Conservation (phyloP, 37 sponge, comb jelly and placozoan genomes). For the Hormiphora californensis region DNA sequence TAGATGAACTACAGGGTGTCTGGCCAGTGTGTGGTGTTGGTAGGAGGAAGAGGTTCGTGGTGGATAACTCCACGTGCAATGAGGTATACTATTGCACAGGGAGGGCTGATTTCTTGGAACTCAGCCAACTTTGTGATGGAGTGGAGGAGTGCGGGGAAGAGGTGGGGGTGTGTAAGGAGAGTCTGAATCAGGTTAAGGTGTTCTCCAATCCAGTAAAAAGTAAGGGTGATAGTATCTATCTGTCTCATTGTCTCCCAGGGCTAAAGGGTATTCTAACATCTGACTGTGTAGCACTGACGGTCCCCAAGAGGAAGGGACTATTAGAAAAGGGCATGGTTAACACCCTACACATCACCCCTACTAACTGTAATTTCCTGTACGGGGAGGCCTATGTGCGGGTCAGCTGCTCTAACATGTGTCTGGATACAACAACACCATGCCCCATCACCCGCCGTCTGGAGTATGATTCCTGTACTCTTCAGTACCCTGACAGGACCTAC, state of each 20-base stretch:
- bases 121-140: slow-evolving; percentile 38
- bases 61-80: neutral
- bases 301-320: neutral
- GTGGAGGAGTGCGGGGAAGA: neutral
- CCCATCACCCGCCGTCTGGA: neutral
- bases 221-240: neutral
- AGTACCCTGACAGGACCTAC: neutral
- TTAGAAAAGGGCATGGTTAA: no score
- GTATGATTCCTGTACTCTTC: neutral
- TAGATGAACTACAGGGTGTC: neutral
- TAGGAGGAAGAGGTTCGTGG: neutral
- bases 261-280: neutral
- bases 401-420: neutral
- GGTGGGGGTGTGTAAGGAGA: neutral
- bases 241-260: neutral
- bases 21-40: neutral
- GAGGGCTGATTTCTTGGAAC: neutral
- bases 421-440: neutral
- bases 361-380: neutral
- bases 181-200: neutral
- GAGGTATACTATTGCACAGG: neutral
- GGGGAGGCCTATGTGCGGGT: neutral
- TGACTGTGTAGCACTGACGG: neutral
- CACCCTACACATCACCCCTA: neutral
- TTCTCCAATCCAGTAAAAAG: neutral